phyloP scores from a whole-genome alignment of 2,113 vertebrate genomes.

The Delphinapterus leucas region DNA sequence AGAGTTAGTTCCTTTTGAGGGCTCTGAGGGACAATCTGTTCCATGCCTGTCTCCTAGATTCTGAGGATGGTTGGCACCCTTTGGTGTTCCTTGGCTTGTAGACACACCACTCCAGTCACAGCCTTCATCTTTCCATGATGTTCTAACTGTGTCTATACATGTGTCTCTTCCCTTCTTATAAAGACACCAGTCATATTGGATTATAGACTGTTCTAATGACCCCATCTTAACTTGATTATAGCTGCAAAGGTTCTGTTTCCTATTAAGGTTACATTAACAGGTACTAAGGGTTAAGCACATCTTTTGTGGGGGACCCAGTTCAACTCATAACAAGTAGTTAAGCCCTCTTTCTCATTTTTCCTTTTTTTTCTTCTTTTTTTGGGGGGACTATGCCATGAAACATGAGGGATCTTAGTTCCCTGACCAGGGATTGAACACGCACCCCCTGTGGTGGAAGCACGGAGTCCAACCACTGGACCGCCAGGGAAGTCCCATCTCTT shows the following conservation, averaged over 20 bases:
- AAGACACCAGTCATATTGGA: background rate
- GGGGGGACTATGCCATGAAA: too few species aligned
- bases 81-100: background rate
- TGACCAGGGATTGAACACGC: too few species aligned
- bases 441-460: too few species aligned
- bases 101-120: background rate
- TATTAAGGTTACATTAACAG: background rate
- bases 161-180: background rate
- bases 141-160: background rate
- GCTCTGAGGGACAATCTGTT: background rate
- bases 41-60: background rate
- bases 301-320: background rate
- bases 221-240: background rate
- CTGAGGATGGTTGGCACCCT: background rate
- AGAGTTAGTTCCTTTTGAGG: background rate
- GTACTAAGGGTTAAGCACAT: background rate
- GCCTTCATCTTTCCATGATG: background rate
- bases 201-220: background rate
- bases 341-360: constrained; percentile 5
- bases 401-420: too few species aligned
- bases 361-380: too few species aligned
- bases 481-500: background rate
- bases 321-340: background rate
- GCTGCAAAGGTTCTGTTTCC: background rate
- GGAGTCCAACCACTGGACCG: too few species aligned